Evolutionary conservation across 2,888 invertebrate species (phyloP).

Genomic region (Agrochola circellaris): DNA sequence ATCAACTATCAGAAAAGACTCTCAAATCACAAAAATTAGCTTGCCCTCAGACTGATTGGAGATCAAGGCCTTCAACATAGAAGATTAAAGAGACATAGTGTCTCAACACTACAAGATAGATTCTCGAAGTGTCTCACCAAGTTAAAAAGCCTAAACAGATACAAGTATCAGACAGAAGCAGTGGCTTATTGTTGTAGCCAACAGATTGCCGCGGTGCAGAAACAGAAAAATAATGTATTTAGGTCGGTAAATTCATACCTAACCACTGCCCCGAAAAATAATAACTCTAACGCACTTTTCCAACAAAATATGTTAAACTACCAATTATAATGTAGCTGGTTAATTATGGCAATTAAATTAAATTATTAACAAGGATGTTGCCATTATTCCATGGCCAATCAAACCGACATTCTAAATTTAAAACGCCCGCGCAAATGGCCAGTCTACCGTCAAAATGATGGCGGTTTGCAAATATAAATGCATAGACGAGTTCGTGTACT

Average conservation of each 20-base stretch:
- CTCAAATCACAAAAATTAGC: too few species aligned
- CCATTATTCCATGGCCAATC: constrained; percentile 1
- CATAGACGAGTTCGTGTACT: constrained; percentile 65
- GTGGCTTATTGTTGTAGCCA: too few species aligned
- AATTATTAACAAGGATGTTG: background rate
- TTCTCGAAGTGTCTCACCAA: too few species aligned
- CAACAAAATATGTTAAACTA: background rate
- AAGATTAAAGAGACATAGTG: too few species aligned
- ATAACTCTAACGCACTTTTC: background rate
- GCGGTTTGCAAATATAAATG: constrained; percentile 54
- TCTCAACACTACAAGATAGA: too few species aligned
- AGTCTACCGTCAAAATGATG: constrained; percentile 41
- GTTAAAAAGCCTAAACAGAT: too few species aligned
- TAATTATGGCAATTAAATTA: background rate
- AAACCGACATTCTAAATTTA: constrained; percentile 40
- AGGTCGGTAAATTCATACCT: background rate
- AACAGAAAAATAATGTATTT: too few species aligned
- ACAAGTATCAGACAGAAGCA: too few species aligned
- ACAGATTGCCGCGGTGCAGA: too few species aligned
- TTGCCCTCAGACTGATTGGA: too few species aligned
- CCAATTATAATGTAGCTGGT: background rate
- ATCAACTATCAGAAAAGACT: too few species aligned
- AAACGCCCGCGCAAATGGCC: constrained; percentile 40
- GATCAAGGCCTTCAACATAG: too few species aligned
- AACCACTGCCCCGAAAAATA: background rate